phyloP scores from a whole-genome alignment of 2,888 invertebrate genomes.

The Coleophora flavipennella region DNA sequence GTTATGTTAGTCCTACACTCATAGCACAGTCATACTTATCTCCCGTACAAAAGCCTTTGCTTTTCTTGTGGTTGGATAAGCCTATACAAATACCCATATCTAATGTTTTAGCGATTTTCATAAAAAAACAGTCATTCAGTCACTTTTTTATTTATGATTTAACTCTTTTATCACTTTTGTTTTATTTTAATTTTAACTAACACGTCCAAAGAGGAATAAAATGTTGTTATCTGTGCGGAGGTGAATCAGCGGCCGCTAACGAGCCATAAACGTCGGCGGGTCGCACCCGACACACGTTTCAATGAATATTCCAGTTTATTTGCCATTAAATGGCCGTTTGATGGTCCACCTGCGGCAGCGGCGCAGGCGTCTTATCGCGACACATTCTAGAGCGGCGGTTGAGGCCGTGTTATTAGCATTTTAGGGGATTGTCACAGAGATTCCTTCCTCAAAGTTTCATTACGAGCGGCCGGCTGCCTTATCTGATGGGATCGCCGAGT shows the following conservation, averaged over 20 bases:
- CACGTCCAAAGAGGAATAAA: not conserved
- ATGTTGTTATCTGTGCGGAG: not conserved
- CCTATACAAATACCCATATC: too few relatives aligned
- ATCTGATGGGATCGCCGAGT: slow-evolving; percentile 55
- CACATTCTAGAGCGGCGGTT: slow-evolving; percentile 32
- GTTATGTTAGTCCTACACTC: too few relatives aligned
- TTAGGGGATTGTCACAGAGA: slow-evolving; percentile 37
- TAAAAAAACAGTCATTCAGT: too few relatives aligned
- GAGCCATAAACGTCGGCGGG: slow-evolving; percentile 5
- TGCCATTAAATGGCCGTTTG: slow-evolving; percentile 42
- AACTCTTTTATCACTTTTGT: not conserved
- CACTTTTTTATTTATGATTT: too few relatives aligned
- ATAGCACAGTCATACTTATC: too few relatives aligned
- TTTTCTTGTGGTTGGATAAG: too few relatives aligned
- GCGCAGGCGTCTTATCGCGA: slow-evolving; percentile 39
- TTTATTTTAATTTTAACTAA: not conserved
- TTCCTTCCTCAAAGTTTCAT: slow-evolving; percentile 36
- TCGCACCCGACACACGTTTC: slow-evolving; percentile 4
- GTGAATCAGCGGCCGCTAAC: not conserved
- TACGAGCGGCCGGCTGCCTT: slow-evolving; percentile 34
- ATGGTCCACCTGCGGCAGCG: slow-evolving; percentile 31
- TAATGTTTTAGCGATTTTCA: too few relatives aligned
- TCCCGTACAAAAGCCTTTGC: too few relatives aligned
- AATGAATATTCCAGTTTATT: slow-evolving; percentile 19
- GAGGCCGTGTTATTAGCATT: slow-evolving; percentile 39